Evolutionary conservation across 1,140 invertebrate genomes (phyloP), one percentile per base, ranked within the genome.

Genomic region (Drosophila fuyamai): DNA sequence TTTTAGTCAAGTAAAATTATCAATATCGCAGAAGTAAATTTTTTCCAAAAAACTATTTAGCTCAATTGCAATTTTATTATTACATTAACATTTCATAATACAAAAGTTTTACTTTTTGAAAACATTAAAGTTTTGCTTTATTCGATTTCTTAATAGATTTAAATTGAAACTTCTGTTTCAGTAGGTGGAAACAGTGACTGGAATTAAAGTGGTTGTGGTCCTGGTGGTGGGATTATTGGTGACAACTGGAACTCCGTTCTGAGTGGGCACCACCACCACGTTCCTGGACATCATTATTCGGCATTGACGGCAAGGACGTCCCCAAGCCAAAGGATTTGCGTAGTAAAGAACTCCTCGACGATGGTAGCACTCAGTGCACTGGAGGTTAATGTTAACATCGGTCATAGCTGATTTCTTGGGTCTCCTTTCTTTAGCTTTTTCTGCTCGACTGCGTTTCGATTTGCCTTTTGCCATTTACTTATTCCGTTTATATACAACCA

Each of bases 351-450:
- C 38, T 51, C 78, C 78, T 12, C 43, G 78, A 2, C 65, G 78
- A 54, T 85, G 81, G 56, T 63, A 40, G 51, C 82, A 85, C n/a
- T 81, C 75, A 12, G 12, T 23, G 70, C 74, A 81, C 10, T 71
- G 41, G 12, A 85, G 66, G 55, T 58, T 85, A 1, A 65, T 18
- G 1, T 65, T 62, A 1, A 65, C 32, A 13, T 65, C 59, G 14
- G 10, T 68, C 58, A 50, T 86, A 47, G 8, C 41, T 50, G 13
- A 14, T 29, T 29, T 61, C 2, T 5, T 14, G 14, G 14, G 5
- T 18, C 35, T 61, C 3, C 4, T 27, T n/a, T n/a, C 2, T 5
- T 29, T n/a, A 1, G 8, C 1, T 29, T 36, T 46, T 23, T 13
- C n/a, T 3, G 14, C 14, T 35, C 18, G 48, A 68, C 14, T 70